Conservation (phyloP, 2,113 vertebrate species). For the Chaenogobius annularis region DNA sequence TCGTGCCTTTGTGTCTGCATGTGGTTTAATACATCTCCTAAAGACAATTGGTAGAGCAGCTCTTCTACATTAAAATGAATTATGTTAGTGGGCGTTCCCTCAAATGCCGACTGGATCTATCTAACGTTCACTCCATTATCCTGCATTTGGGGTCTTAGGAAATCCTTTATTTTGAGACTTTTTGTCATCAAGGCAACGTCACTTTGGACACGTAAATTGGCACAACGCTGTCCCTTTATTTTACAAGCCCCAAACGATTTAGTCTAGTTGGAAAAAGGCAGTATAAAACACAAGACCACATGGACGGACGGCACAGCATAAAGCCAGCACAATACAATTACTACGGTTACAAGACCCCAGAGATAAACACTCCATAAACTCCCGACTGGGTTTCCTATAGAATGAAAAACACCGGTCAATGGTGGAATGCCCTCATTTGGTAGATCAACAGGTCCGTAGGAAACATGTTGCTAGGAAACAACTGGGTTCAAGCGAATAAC, state of each 20-base stretch:
- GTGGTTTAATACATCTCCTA: too few species aligned
- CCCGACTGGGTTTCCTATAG: neutral
- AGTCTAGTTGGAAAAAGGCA: neutral
- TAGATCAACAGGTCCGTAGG: slow-evolving; percentile 14
- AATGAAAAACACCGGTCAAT: slow-evolving; percentile 8
- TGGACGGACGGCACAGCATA: neutral
- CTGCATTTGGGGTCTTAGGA: neutral
- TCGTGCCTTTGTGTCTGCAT: too few species aligned
- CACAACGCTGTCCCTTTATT: neutral
- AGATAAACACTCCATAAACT: slow-evolving; percentile 10
- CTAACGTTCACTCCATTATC: neutral
- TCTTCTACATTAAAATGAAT: too few species aligned
- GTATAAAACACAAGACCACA: slow-evolving; percentile 4
- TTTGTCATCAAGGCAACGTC: too few species aligned
- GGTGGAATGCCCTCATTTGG: slow-evolving; percentile 13
- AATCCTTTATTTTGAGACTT: too few species aligned
- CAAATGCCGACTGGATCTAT: too few species aligned
- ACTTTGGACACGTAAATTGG: too few species aligned
- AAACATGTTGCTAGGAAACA: slow-evolving; percentile 52
- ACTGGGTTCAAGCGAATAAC: slow-evolving; percentile 26
- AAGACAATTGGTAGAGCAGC: too few species aligned
- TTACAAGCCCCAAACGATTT: neutral
- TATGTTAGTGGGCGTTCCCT: too few species aligned
- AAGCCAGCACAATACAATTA: neutral
- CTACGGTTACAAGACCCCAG: neutral